Evolutionary conservation across 2,113 vertebrate genomes (phyloP).

Genomic region (Sinocyclocheilus maitianheensis): DNA sequence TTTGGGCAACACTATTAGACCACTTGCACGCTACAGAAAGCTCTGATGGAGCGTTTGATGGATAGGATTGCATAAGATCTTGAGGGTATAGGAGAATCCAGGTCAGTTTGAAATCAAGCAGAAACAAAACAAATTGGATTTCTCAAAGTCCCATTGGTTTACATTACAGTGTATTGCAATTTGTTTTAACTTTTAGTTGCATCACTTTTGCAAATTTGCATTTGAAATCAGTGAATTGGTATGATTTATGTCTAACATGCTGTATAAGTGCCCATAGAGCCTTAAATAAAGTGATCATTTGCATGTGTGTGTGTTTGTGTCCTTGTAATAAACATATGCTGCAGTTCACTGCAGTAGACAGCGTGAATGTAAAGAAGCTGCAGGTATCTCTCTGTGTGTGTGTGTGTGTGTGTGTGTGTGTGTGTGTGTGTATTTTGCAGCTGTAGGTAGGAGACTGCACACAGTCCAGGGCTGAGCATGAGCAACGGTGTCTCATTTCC

Average conservation of each 20-base stretch:
- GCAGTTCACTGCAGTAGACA: constrained; percentile 29
- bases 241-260: not conserved
- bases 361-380: constrained; percentile 27
- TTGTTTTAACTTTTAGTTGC: not conserved
- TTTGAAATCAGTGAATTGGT: not conserved
- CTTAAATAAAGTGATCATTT: not conserved
- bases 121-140: not conserved
- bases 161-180: not conserved
- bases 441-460: constrained; percentile 28
- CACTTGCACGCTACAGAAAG: not conserved
- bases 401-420: constrained; percentile 12
- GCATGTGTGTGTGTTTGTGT: constrained; percentile 1
- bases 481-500: constrained; percentile 26
- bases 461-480: constrained; percentile 4
- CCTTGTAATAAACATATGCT: constrained; percentile 16
- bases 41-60: not conserved
- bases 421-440: constrained; percentile 29
- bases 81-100: not conserved
- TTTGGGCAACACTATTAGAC: not conserved
- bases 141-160: not conserved
- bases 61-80: not conserved
- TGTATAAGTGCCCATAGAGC: not conserved
- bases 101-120: not conserved
- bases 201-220: not conserved
- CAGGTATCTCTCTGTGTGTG: not conserved